phyloP scores from a whole-genome alignment of 2,797 vertebrate species.

The Cacajao melanocephalus region DNA sequence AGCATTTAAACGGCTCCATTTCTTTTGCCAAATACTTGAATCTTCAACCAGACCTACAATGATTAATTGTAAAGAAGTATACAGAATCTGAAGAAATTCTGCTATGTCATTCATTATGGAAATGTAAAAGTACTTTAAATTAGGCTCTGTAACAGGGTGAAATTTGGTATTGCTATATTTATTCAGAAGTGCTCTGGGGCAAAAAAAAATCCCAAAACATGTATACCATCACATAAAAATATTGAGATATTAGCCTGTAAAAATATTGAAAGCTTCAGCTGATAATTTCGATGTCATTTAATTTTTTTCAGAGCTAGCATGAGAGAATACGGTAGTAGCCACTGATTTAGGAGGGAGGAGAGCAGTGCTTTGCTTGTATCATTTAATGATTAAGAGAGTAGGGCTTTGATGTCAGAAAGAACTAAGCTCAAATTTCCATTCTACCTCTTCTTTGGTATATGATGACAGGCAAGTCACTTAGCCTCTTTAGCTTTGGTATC shows the following conservation, averaged over 20 bases:
- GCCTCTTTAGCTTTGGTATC: not conserved
- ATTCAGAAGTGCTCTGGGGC: not conserved
- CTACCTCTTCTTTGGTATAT: not conserved
- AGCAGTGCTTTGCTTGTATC: not conserved
- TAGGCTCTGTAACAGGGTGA: not conserved
- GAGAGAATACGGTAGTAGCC: not conserved
- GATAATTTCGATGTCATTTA: not conserved
- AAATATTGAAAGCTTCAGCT: not conserved
- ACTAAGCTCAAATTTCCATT: not conserved
- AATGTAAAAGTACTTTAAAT: not conserved
- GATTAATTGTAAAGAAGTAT: not conserved
- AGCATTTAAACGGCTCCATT: not conserved
- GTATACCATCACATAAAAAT: not conserved
- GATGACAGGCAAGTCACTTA: not conserved
- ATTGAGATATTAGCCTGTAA: not conserved
- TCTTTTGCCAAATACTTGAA: not conserved
- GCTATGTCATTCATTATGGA: not conserved
- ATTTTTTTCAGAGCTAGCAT: not conserved
- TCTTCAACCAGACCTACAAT: not conserved
- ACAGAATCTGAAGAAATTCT: not conserved
- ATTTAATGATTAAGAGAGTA: not conserved
- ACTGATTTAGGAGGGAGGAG: not conserved
- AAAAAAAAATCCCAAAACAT: not conserved
- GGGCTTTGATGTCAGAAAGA: not conserved
- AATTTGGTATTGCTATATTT: not conserved